Evolutionary conservation across 2,888 invertebrate genomes (phyloP), one percentile per base, ranked within the genome.

Genomic region (Thera britannica): DNA sequence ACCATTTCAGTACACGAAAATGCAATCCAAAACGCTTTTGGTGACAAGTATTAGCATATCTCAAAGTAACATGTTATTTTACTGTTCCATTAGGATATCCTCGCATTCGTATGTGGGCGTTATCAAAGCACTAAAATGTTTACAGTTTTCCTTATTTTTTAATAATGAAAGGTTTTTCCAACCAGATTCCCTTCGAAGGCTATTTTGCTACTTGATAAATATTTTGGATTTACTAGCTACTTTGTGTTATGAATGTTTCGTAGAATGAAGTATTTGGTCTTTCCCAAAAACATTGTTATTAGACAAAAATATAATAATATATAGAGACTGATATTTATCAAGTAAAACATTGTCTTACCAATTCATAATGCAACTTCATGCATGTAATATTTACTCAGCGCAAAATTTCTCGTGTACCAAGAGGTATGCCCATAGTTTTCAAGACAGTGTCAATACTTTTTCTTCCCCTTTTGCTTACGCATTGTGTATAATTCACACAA

Each of bases 401-500:
- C 51, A 23, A 51, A 51, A 51, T 34, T 1, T 9, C 9, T 7
- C 34, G 23, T 51, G 59, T 7, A 35, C 58, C 35, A n/a, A 36
- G 38, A 38, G 38, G 38, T 44, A 44, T 6, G 12, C 23, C 51
- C 46, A 65, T 62, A 66, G 66, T 62, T 71, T 69, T 48, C 60
- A 62, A 72, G 75, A 48, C 65, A 65, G 48, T 70, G 59, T 70
- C 74, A 74, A 72, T 76, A 79, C 77, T 81, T 83, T 82, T 80
- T 73, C 70, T 84, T 87, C 86, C 87, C 89, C 87, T 81, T 87
- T 86, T 84, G 82, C 83, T 84, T 79, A 79, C 82, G 77, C 78
- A 76, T 81, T 83, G 88, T 83, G 83, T 85, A 88, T 89, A 90
- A 90, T 90, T 91, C 90, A 88, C 88, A 87, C 88, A 90, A 90